Conservation (phyloP, 2,113 vertebrate genomes). For the Fulica atra region DNA sequence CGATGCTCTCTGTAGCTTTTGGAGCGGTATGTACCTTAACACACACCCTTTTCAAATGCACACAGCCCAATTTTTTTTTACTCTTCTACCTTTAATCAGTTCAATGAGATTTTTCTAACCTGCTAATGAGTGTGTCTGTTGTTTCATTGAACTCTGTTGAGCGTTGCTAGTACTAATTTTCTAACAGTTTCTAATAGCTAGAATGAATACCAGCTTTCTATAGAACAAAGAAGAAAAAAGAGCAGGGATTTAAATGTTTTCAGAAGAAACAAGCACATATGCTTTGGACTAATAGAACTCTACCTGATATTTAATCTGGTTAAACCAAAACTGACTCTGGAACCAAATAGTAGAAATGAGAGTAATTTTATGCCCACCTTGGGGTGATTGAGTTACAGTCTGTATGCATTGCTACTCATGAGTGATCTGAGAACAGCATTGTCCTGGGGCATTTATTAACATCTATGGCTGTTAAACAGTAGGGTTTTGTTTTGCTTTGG, state of each 20-base stretch:
- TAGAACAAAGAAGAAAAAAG: neutral
- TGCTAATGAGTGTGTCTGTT: neutral
- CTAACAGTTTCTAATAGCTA: neutral
- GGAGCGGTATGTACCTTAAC: slow-evolving; percentile 90
- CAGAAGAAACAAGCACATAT: neutral
- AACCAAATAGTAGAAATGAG: neutral
- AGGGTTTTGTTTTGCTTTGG: neutral
- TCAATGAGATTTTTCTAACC: neutral
- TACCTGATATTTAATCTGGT: neutral
- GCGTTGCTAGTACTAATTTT: neutral
- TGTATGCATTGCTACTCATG: neutral
- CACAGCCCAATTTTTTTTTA: neutral
- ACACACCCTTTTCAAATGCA: neutral
- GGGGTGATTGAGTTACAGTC: neutral
- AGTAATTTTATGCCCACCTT: neutral
- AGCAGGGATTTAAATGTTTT: neutral
- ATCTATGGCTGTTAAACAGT: neutral
- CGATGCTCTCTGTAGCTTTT: slow-evolving; percentile 96
- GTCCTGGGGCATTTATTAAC: fast-evolving
- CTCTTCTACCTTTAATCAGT: neutral
- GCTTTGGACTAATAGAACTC: neutral
- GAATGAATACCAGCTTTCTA: neutral
- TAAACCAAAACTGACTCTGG: neutral
- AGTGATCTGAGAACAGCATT: neutral
- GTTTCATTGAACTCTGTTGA: neutral